Evolutionary conservation across 1,140 invertebrate genomes (phyloP).

Genomic region (Drosophila lacertosa): DNA sequence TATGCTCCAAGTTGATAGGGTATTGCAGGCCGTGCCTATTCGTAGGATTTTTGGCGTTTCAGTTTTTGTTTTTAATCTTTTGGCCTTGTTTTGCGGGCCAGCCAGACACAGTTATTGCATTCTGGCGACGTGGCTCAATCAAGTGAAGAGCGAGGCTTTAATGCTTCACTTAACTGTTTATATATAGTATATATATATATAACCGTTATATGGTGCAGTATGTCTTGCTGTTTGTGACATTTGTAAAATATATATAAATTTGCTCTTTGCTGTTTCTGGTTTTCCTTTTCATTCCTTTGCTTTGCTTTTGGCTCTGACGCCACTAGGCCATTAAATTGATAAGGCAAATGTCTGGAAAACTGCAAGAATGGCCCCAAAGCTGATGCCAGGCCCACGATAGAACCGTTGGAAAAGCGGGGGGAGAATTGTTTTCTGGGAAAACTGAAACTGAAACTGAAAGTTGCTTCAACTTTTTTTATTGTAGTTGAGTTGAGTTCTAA

Average conservation of each 20-base stretch:
- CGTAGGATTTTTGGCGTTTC: no score
- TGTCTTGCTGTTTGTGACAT: conserved; percentile 73
- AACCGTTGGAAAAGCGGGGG: conserved; percentile 6
- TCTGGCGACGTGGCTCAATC: conserved; percentile 57
- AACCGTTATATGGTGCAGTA: conserved; percentile 57
- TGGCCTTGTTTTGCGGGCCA: conserved; percentile 66
- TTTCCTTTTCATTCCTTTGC: background rate
- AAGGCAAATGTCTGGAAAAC: conserved; percentile 59
- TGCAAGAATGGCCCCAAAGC: conserved; percentile 46
- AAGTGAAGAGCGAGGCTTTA: conserved; percentile 41
- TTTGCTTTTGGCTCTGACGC: conserved; percentile 48
- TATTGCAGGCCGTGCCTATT: background rate
- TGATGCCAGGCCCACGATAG: conserved; percentile 62
- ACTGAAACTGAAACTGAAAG: no score
- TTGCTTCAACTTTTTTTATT: no score
- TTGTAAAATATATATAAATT: conserved; percentile 42
- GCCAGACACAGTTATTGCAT: conserved; percentile 79
- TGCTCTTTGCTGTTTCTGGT: conserved; percentile 9
- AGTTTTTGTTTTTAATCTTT: conserved; percentile 81
- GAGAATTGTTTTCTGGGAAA: no score
- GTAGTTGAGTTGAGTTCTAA: no score
- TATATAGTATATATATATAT: conserved; percentile 10
- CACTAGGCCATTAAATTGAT: conserved; percentile 81
- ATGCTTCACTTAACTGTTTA: conserved; percentile 53
- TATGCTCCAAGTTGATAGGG: no score